phyloP scores from a whole-genome alignment of 2,113 vertebrate genomes.

The Variabilichromis moorii region DNA sequence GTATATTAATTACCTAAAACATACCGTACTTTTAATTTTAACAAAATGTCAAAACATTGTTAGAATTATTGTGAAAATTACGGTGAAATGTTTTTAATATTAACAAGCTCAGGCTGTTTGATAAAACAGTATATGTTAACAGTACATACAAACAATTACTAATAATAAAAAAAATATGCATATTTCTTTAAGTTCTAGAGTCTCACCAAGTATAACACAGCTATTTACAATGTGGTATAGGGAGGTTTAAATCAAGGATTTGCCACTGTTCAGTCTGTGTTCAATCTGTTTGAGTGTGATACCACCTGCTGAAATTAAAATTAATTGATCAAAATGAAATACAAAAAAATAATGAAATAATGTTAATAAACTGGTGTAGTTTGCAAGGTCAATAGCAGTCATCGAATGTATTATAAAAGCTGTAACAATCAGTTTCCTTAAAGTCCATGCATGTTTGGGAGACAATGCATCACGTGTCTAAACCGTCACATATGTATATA shows the following conservation, averaged over 20 bases:
- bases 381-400: fast-evolving
- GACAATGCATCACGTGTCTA: neutral
- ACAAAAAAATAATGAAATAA: no score
- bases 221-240: neutral
- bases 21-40: neutral
- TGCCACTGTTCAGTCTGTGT: fast-evolving
- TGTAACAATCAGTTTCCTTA: no score
- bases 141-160: neutral
- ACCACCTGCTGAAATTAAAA: no score
- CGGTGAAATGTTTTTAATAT: neutral
- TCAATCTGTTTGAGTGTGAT: neutral
- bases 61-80: neutral
- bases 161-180: neutral
- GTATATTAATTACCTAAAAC: neutral
- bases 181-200: neutral
- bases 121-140: fast-evolving
- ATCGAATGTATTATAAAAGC: no score
- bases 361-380: fast-evolving
- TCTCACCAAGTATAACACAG: fast-evolving
- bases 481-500: fast-evolving
- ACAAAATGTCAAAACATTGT: neutral
- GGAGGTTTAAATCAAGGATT: neutral
- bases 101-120: neutral
- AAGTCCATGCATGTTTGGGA: fast-evolving
- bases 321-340: no score